phyloP scores from a whole-genome alignment of 2,888 invertebrate species.

The Latheticus oryzae region DNA sequence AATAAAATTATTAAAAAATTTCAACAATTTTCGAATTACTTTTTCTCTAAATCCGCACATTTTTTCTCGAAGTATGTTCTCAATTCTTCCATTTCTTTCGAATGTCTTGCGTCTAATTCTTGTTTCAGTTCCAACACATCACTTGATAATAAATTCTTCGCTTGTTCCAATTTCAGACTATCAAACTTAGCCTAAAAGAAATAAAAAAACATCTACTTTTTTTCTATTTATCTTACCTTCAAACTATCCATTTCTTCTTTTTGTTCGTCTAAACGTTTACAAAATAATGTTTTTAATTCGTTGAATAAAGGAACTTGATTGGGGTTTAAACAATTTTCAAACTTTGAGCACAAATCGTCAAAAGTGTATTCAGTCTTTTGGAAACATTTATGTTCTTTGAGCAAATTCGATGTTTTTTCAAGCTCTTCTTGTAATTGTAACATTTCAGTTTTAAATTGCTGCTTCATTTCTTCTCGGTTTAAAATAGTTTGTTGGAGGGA shows the following conservation, averaged over 20 bases:
- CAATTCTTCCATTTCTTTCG: constrained; percentile 82
- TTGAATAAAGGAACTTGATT: constrained; percentile 48
- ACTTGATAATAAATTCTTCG: constrained; percentile 68
- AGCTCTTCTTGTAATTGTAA: constrained; percentile 67
- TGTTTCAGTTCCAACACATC: constrained; percentile 70
- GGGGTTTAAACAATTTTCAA: constrained; percentile 48
- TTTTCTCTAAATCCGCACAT: constrained; percentile 82
- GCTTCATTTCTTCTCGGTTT: constrained; percentile 72
- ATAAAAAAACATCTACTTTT: constrained; percentile 17
- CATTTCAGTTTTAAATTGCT: constrained; percentile 72
- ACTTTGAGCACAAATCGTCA: constrained; percentile 47
- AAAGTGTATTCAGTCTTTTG: constrained; percentile 37
- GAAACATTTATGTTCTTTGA: constrained; percentile 55
- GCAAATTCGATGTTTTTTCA: constrained; percentile 64
- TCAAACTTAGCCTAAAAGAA: constrained; percentile 49
- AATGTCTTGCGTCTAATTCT: constrained; percentile 75
- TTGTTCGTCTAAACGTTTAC: constrained; percentile 50
- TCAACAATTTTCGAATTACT: constrained; percentile 67
- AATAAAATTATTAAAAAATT: constrained; percentile 20
- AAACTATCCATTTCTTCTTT: constrained; percentile 52
- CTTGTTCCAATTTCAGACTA: constrained; percentile 69
- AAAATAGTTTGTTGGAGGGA: constrained; percentile 76
- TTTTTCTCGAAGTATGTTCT: constrained; percentile 84
- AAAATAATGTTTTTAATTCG: constrained; percentile 53
- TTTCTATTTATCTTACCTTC: constrained; percentile 49